Evolutionary conservation across 2,797 vertebrate species (phyloP).

Genomic region (Melanotaenia trifasciata): DNA sequence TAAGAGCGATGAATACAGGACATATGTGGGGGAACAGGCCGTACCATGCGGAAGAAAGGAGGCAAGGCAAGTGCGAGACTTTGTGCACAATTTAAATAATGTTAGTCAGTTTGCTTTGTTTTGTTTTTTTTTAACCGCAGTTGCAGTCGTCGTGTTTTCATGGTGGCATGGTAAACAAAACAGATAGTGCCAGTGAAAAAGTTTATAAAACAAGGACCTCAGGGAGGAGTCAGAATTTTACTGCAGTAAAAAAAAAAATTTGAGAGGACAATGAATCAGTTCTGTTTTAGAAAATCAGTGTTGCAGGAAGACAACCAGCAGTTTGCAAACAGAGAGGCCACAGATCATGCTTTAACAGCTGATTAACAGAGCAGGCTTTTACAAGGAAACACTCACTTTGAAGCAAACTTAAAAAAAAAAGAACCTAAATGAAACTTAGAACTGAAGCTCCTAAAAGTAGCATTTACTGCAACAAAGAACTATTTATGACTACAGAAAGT

Average conservation of each 20-base stretch:
- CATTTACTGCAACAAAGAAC: background rate
- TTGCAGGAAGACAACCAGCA: background rate
- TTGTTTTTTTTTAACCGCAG: background rate
- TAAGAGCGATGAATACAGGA: constrained; percentile 51
- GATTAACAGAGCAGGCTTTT: background rate
- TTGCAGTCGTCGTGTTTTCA: background rate
- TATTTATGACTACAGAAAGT: background rate
- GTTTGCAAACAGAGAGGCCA: constrained; percentile 1
- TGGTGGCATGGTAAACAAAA: background rate
- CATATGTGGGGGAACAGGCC: constrained; percentile 50
- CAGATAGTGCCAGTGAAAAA: background rate
- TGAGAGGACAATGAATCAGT: background rate
- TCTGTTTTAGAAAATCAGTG: background rate
- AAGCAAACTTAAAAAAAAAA: background rate
- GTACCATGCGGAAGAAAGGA: constrained; percentile 40
- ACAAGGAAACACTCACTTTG: background rate
- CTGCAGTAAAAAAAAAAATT: background rate
- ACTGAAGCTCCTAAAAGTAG: background rate
- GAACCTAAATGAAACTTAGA: background rate
- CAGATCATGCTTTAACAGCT: background rate
- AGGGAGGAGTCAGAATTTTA: background rate
- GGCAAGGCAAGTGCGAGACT: constrained; percentile 29
- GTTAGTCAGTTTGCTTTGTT: background rate
- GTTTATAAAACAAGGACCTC: background rate
- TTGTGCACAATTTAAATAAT: constrained; percentile 1